phyloP scores from a whole-genome alignment of 2,888 invertebrate species.

The Lysandra coridon region DNA sequence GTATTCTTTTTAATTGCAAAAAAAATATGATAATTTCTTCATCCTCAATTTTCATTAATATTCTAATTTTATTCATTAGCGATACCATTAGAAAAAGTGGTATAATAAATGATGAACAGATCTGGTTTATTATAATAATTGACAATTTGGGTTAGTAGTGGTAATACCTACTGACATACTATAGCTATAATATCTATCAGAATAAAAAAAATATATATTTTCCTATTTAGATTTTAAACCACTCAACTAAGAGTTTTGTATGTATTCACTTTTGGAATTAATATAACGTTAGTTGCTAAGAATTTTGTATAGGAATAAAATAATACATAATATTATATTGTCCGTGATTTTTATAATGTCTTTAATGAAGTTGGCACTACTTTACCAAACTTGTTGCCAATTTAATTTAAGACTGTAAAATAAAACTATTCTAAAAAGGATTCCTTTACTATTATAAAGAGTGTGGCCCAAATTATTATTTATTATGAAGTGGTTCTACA shows the following conservation, averaged over 20 bases:
- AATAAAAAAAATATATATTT: background rate
- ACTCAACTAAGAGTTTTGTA: background rate
- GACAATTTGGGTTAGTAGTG: background rate
- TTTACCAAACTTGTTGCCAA: no score
- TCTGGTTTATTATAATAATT: slow-evolving; percentile 1
- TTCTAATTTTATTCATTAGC: background rate
- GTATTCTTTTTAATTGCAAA: background rate
- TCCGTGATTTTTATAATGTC: no score
- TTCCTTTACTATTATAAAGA: background rate
- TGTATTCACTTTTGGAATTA: no score
- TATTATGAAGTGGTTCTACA: background rate
- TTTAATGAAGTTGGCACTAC: no score
- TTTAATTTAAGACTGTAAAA: background rate
- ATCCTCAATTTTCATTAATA: background rate
- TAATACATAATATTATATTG: no score
- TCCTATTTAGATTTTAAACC: background rate
- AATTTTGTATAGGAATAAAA: no score
- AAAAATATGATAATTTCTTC: background rate
- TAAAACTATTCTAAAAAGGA: background rate
- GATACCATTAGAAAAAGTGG: background rate
- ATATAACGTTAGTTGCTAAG: no score
- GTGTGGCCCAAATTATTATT: background rate
- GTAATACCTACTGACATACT: background rate
- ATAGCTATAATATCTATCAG: background rate
- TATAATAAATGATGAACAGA: background rate